Percentiles rank a stretch among this genome's conserved stretches.
Evolutionary conservation across 2,888 invertebrate species (phyloP).

Genomic region (Papilio demoleus): DNA sequence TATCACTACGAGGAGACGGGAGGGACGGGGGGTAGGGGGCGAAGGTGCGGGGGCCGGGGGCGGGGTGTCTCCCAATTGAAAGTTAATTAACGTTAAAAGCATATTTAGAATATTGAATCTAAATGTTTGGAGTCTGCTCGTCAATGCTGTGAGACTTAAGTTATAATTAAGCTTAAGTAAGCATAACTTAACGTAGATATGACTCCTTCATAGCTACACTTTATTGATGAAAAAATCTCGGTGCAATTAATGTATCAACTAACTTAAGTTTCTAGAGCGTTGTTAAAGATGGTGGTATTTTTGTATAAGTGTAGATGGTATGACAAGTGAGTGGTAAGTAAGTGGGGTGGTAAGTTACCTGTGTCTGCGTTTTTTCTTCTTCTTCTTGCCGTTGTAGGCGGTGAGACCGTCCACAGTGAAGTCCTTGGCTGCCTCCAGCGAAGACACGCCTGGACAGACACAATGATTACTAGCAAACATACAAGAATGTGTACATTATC

Average conservation of each 20-base stretch:
- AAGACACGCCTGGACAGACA: conserved; percentile 84
- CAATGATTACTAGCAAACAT: not conserved
- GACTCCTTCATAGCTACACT: not conserved
- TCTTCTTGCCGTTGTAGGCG: conserved; percentile 94
- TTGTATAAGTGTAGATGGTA: not conserved
- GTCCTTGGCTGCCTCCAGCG: conserved; percentile 91
- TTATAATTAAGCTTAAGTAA: not conserved
- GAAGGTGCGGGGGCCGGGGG: too few species aligned
- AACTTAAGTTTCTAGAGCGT: too few species aligned
- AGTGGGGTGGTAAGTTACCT: conserved; percentile 84
- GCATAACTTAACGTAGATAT: not conserved
- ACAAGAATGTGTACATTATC: too few species aligned
- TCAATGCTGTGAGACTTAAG: not conserved
- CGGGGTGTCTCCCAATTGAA: conserved; percentile 19
- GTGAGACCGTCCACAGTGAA: conserved; percentile 92
- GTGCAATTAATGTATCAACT: not conserved
- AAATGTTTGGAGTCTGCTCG: conserved; percentile 1
- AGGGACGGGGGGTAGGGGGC: not conserved
- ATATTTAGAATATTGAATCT: conserved; percentile 28
- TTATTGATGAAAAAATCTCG: not conserved
- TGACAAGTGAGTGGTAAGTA: not conserved
- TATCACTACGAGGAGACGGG: not conserved
- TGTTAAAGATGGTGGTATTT: too few species aligned
- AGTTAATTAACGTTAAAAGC: conserved; percentile 31
- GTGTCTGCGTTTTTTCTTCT: conserved; percentile 95